A percentile compares a stretch with the other conserved stretches of the same genome.
Conservation (phyloP, 2,888 invertebrate species). For the Adineta ricciae region DNA sequence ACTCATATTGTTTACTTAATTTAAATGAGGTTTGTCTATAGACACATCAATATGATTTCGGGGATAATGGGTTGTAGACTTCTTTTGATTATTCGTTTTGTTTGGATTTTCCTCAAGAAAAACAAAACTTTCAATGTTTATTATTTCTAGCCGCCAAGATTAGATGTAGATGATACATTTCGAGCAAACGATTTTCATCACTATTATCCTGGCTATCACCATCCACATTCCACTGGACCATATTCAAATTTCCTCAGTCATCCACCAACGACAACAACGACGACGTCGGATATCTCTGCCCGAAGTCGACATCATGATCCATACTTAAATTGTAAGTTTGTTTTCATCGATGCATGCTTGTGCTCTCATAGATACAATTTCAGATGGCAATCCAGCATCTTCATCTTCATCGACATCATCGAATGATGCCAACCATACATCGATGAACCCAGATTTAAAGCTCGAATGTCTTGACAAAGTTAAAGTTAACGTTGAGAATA, state of each 20-base stretch:
- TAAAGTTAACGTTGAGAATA: background rate
- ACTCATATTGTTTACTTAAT: background rate
- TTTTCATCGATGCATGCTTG: no score
- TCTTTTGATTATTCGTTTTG: background rate
- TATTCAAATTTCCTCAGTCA: background rate
- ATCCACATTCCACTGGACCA: constrained; percentile 11
- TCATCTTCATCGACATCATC: constrained; percentile 17
- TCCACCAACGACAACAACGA: background rate
- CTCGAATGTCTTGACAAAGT: background rate
- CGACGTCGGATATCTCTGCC: background rate
- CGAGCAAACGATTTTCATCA: background rate
- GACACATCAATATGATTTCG: background rate
- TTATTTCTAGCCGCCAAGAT: background rate
- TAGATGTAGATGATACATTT: constrained; percentile 12
- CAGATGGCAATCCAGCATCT: background rate
- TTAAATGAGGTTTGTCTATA: background rate
- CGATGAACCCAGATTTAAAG: background rate
- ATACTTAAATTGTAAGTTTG: background rate
- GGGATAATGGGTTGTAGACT: background rate
- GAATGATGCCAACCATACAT: background rate
- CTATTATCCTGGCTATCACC: background rate
- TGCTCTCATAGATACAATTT: background rate
- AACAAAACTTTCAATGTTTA: background rate
- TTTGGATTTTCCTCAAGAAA: background rate
- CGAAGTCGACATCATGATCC: constrained; percentile 8